phyloP scores from a whole-genome alignment of 2,113 vertebrate genomes.

The Spizaetus ornatus region DNA sequence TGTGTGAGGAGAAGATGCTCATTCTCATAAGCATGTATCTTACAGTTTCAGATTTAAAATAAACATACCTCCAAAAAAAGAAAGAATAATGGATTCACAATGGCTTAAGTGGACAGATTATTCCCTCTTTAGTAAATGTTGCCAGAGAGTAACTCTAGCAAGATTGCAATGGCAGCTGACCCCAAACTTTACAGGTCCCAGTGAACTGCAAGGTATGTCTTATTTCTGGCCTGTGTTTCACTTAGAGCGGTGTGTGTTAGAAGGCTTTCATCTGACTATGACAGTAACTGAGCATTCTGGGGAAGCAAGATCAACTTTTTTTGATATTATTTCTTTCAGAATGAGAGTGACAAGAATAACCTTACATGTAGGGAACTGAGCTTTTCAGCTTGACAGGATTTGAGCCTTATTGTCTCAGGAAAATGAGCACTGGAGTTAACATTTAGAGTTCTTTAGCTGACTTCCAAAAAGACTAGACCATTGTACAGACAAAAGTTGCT shows the following conservation, averaged over 20 bases:
- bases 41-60: too few species aligned
- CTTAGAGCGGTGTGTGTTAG: neutral
- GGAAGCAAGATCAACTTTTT: neutral
- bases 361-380: neutral
- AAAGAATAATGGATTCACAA: too few species aligned
- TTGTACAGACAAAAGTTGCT: neutral
- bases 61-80: too few species aligned
- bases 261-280: neutral
- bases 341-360: neutral
- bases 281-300: neutral
- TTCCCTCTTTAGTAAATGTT: too few species aligned
- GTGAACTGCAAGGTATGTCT: neutral
- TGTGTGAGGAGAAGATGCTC: too few species aligned
- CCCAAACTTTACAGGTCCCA: too few species aligned
- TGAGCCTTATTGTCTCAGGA: neutral
- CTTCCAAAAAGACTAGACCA: neutral
- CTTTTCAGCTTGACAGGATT: neutral
- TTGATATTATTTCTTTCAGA: neutral
- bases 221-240: neutral
- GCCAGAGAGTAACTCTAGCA: too few species aligned
- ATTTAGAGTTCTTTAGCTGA: neutral
- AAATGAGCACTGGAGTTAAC: neutral
- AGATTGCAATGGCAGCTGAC: too few species aligned
- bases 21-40: too few species aligned
- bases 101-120: too few species aligned